Base-by-base conservation (phyloP, 1,140 invertebrate species). In the Cydia strobilella region DNA sequence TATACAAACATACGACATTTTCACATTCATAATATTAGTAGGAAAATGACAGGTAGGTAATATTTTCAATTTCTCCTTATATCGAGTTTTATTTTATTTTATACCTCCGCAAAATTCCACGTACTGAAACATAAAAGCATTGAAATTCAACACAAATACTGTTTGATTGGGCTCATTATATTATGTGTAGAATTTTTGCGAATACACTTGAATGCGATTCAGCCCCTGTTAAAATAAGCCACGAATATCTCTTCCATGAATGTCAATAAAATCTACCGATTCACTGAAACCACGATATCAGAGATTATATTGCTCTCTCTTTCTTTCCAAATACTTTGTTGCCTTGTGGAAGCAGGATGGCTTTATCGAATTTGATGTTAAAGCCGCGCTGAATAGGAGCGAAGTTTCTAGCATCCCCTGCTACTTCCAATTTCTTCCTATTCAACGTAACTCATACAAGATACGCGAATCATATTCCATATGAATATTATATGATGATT, bases 361-460 rank as follows among this genome's bases (percentile, higher is more conserved):
- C 31, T 13, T 10, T 12, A 69, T 39, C 7, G 31, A 66, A 69
- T 35, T 35, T 39, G 13, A 7, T 69, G 31, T 35, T 7, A 10
- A 66, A 31, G 13, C n/a, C 12, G 62, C 25, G 54, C 76, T 75
- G 72, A 82, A 82, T 76, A 81, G 76, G 78, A 72, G 75, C 76
- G 75, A 77, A 74, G 81, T 80, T 82, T 82, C 82, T 78, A 82
- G 69, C 74, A 78, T 74, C 71, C 76, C 77, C 74, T 79, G 80
- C 75, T 77, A 79, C 81, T 82, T 81, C 79, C 83, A 87, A 88
- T 87, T 87, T 86, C 72, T 79, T 75, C 75, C 84, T 84, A 88
- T 88, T 87, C 85, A 87, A 81, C 71, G 75, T 76, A 74, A 83
- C 77, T 51, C 77, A 73, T 42, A 74, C 35, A 76, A 51, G 39